These are phyloP conservation scores for Tinea trinotella DNA, from an alignment of 2,888 invertebrate species.

Conservation along the genomic window DNA sequence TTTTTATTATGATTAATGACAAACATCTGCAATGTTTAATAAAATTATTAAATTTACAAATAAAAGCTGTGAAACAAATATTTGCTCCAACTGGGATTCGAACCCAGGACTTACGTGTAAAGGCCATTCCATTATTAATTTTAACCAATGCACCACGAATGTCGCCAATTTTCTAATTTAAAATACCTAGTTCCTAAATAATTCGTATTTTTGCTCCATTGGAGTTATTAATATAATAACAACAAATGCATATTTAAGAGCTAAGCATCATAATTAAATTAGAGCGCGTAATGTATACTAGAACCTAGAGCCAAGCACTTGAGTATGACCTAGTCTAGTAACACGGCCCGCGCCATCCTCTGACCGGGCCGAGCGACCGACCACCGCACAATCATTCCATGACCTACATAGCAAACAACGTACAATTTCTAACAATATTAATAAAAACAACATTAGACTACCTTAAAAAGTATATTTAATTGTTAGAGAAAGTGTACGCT, in stretches of 20 bases:
- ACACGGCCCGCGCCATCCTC: constrained; percentile 23
- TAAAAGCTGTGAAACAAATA: too few species aligned
- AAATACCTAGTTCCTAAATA: too few species aligned
- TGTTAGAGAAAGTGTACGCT: not conserved
- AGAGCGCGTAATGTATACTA: not conserved
- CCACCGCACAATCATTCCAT: not conserved
- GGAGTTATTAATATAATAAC: too few species aligned
- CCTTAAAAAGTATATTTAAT: not conserved
- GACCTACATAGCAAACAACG: not conserved
- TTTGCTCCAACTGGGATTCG: too few species aligned
- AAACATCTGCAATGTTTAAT: too few species aligned
- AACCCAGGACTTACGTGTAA: too few species aligned
- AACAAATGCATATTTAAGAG: not conserved
- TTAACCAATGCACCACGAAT: too few species aligned
- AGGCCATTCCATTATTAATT: too few species aligned
- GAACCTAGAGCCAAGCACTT: not conserved
- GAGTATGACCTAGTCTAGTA: constrained; percentile 33
- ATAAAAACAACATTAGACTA: not conserved
- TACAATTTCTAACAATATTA: not conserved
- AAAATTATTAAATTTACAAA: too few species aligned
- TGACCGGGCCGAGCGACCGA: constrained; percentile 8
- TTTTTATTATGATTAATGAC: too few species aligned
- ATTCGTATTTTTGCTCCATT: too few species aligned
- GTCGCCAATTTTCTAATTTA: too few species aligned
- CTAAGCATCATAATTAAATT: not conserved